These are phyloP conservation scores for Phyllostomus discolor DNA, from an alignment of 2,113 vertebrate species.

Conservation along the genomic window DNA sequence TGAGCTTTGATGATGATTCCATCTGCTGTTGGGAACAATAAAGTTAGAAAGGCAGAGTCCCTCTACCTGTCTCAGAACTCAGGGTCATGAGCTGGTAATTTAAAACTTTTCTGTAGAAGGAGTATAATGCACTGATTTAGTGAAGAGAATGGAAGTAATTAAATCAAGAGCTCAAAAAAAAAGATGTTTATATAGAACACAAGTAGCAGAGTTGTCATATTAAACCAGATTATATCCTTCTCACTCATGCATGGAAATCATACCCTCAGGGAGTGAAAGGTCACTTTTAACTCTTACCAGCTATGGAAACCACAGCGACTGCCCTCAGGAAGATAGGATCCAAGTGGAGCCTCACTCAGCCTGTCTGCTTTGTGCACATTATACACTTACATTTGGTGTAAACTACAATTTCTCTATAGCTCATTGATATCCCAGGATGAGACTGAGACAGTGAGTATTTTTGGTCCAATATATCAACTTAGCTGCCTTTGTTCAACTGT, in stretches of 20 bases:
- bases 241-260: neutral
- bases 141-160: neutral
- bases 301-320: neutral
- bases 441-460: neutral
- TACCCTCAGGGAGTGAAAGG: neutral
- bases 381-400: neutral
- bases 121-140: neutral
- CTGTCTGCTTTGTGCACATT: neutral
- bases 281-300: neutral
- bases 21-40: slow-evolving; percentile 30
- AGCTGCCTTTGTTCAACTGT: neutral
- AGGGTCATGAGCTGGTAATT: neutral
- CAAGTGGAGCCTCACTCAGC: neutral
- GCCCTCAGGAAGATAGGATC: neutral
- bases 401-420: neutral
- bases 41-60: neutral
- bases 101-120: neutral
- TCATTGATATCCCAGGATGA: neutral
- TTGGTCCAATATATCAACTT: neutral
- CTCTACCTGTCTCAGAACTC: neutral
- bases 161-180: neutral
- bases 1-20: neutral
- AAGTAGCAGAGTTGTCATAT: neutral
- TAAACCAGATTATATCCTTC: neutral
- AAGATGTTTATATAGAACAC: neutral